Percentiles rank a stretch among this genome's conserved stretches.
These are phyloP conservation scores for Drosophila nr. medialis DNA, from an alignment of 2,888 invertebrate species.

Conservation along the genomic window DNA sequence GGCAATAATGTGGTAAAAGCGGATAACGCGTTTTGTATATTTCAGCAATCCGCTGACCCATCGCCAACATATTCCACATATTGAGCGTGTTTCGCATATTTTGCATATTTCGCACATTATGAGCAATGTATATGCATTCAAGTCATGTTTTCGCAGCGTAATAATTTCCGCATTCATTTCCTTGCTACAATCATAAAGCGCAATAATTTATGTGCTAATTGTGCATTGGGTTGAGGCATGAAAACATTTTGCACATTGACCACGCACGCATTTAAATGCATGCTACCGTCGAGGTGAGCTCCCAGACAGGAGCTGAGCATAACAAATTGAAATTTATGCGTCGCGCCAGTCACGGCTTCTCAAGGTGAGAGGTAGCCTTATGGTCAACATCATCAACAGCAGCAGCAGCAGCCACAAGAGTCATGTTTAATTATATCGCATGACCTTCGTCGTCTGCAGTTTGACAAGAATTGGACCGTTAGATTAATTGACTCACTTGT, in stretches of 20 bases:
- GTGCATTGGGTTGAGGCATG: slow-evolving; percentile 64
- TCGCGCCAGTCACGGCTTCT: slow-evolving; percentile 28
- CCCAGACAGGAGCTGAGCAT: slow-evolving; percentile 19
- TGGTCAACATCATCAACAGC: slow-evolving; percentile 10
- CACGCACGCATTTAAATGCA: slow-evolving; percentile 24
- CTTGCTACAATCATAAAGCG: slow-evolving; percentile 45
- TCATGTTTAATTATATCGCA: slow-evolving; percentile 58
- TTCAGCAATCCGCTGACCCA: slow-evolving; percentile 52
- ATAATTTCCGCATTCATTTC: slow-evolving; percentile 70
- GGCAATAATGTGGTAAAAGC: slow-evolving; percentile 44
- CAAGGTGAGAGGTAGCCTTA: slow-evolving; percentile 28
- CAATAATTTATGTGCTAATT: slow-evolving; percentile 76
- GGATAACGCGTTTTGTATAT: slow-evolving; percentile 50
- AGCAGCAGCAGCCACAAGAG: slow-evolving; percentile 22
- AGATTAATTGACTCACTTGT: slow-evolving; percentile 76
- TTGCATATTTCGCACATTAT: slow-evolving; percentile 15
- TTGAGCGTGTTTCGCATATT: slow-evolving; percentile 28
- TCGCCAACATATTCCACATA: slow-evolving; percentile 25
- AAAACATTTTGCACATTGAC: slow-evolving; percentile 67
- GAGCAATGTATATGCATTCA: background rate
- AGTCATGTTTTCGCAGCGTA: slow-evolving; percentile 23
- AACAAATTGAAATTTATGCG: slow-evolving; percentile 80
- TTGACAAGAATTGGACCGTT: slow-evolving; percentile 65
- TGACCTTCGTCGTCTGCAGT: slow-evolving; percentile 66
- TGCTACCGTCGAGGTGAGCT: background rate